Base-by-base conservation (phyloP, 2,888 invertebrate species). In the Sesia apiformis region DNA sequence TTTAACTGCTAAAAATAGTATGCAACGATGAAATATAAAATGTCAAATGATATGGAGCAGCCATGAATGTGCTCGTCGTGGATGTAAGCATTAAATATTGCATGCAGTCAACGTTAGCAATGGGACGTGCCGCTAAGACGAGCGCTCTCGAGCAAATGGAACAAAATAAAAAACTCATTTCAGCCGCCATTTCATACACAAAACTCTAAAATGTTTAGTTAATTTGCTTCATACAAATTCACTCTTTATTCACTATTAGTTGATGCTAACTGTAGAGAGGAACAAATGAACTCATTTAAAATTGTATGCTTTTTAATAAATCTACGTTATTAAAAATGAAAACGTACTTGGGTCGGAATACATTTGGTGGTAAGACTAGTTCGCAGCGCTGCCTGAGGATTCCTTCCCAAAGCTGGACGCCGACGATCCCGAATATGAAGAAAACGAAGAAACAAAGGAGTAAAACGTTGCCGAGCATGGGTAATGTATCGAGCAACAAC, bases 361-460 rank as follows among this genome's bases (percentile, higher is more conserved):
- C 90, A 82, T 93, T 92, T 56, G 92, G 91, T 58, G 94, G 93
- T 61, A 94, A 89, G 61, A 93, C 92, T 58, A 97, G 91, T 78
- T 95, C 96, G 82, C 98, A 98, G 57, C 98, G 93, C 81, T 98
- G 98, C 63, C 99, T 91, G 55, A 99, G 91, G 60, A 99, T 96
- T 52, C 99, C 99, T 81, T 99, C 97, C 99, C 99, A 99, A 53
- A 99, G 92, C 84, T 99, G 99, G 49, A 99, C 99, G 38, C 99
- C 99, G 67, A 99, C 96, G 77, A 99, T 99, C 64, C 99, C 99
- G 78, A 99, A 99, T 81, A 99, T 99, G 92, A 99, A 99, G 93
- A 99, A 99, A 58, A 99, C 99, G 91, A 99, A 99, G 92, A 99
- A 99, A 89, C 99, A 99, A 62, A 99, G 91, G 64, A 99, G 92